phyloP scores from a whole-genome alignment of 1,140 invertebrate genomes.

The Yoshiicerus persimilis region DNA sequence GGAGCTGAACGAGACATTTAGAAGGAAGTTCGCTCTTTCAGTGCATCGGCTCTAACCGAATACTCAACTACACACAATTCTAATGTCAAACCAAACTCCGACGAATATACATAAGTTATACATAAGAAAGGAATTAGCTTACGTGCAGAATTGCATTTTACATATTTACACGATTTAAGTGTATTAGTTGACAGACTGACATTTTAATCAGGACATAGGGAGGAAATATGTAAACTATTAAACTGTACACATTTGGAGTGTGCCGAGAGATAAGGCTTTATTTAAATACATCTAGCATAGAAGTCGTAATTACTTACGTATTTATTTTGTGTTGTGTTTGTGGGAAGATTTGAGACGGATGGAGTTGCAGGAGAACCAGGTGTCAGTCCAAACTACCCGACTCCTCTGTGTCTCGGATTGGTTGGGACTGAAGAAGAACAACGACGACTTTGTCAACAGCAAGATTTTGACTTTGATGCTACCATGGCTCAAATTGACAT shows the following conservation, averaged over 20 bases:
- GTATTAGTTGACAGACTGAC: too few species aligned
- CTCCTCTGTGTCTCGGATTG: background rate
- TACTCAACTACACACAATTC: background rate
- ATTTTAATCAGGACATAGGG: too few species aligned
- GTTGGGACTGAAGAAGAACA: constrained; percentile 62
- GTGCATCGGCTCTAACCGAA: background rate
- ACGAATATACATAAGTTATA: background rate
- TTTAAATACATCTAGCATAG: background rate
- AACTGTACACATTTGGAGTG: too few species aligned
- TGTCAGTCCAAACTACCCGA: constrained; percentile 7
- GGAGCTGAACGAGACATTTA: background rate
- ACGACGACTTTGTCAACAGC: constrained; percentile 57
- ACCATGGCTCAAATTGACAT: constrained; percentile 87
- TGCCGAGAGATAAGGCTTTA: background rate
- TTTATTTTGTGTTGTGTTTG: background rate
- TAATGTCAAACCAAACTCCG: background rate
- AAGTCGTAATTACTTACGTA: background rate
- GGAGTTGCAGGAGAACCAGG: constrained; percentile 11
- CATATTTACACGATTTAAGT: background rate
- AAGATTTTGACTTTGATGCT: constrained; percentile 77
- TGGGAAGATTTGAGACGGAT: constrained; percentile 34
- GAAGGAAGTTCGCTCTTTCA: background rate
- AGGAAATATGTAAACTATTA: too few species aligned
- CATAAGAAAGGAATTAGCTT: too few species aligned
- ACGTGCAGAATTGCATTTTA: too few species aligned